A percentile compares a stretch with the other conserved stretches of the same genome.
phyloP scores from a whole-genome alignment of 2,113 vertebrate genomes.

The Gambusia affinis region DNA sequence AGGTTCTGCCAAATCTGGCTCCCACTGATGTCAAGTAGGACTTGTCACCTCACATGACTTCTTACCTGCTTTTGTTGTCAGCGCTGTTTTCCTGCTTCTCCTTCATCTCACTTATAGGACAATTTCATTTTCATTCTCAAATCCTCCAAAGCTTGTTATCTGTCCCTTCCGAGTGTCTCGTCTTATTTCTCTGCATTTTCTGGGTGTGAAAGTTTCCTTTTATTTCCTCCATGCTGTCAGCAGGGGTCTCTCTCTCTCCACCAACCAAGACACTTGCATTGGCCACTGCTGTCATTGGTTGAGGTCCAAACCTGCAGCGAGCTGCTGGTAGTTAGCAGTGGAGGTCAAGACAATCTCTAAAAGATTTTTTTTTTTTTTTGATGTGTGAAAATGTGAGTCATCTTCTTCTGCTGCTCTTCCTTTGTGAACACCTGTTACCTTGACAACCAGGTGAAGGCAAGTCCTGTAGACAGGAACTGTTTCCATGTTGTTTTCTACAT shows the following conservation, averaged over 20 bases:
- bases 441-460: constrained; percentile 62
- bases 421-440: constrained; percentile 59
- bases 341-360: constrained; percentile 39
- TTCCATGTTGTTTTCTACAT: constrained; percentile 34
- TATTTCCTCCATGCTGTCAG: constrained; percentile 37
- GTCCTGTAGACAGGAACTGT: constrained; percentile 25
- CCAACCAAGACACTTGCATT: not conserved
- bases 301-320: constrained; percentile 11
- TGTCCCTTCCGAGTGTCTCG: not conserved
- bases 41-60: constrained; percentile 25
- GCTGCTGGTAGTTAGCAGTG: constrained; percentile 33
- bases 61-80: constrained; percentile 11
- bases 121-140: constrained; percentile 16
- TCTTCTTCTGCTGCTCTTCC: constrained; percentile 15
- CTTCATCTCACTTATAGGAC: not conserved
- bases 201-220: not conserved
- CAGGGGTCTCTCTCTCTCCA: constrained; percentile 67
- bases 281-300: constrained; percentile 5
- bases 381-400: constrained; percentile 40
- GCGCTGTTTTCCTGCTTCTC: constrained; percentile 10
- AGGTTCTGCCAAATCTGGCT: constrained; percentile 34
- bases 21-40: constrained; percentile 37
- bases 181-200: constrained; percentile 2
- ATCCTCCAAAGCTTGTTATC: constrained; percentile 21
- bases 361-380: constrained; percentile 32